Percentiles rank a stretch among this genome's conserved stretches.
Conservation (phyloP, 1,140 invertebrate genomes). For the Drosophila subobscura region DNA sequence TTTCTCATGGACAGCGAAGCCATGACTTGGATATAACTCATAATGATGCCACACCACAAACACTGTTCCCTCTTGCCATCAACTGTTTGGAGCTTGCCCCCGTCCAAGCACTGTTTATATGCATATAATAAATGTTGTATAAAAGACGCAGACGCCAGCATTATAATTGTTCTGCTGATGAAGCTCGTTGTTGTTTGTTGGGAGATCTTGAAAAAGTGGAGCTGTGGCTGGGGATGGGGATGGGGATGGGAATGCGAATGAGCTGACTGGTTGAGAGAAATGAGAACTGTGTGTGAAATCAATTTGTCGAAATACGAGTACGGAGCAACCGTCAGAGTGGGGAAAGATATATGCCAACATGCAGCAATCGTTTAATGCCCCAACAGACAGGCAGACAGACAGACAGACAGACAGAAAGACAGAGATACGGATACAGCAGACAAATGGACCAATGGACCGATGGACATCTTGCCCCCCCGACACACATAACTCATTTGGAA, state of each 20-base stretch:
- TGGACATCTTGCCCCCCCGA: not conserved
- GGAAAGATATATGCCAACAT: constrained; percentile 32
- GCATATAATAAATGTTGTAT: constrained; percentile 44
- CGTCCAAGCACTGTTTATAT: constrained; percentile 35
- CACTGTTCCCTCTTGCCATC: not conserved
- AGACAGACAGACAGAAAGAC: not conserved
- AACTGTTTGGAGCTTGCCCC: constrained; percentile 23
- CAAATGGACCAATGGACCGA: not conserved
- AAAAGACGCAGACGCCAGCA: constrained; percentile 50
- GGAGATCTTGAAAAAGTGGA: constrained; percentile 4
- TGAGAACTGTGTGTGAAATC: constrained; percentile 74
- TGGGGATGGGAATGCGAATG: constrained; percentile 15
- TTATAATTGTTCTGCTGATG: constrained; percentile 59
- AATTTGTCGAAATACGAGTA: constrained; percentile 74
- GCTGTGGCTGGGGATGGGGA: constrained; percentile 15
- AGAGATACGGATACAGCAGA: constrained; percentile 23
- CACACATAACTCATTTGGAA: constrained; percentile 60
- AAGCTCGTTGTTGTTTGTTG: constrained; percentile 28
- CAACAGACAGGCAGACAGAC: constrained; percentile 3
- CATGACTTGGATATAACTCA: constrained; percentile 50
- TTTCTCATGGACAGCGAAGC: constrained; percentile 33
- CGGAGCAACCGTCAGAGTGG: constrained; percentile 29
- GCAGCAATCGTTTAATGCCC: constrained; percentile 58
- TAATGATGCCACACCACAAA: constrained; percentile 23
- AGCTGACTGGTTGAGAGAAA: constrained; percentile 17